phyloP scores from a whole-genome alignment of 2,113 vertebrate species.

The Arvicanthis niloticus region DNA sequence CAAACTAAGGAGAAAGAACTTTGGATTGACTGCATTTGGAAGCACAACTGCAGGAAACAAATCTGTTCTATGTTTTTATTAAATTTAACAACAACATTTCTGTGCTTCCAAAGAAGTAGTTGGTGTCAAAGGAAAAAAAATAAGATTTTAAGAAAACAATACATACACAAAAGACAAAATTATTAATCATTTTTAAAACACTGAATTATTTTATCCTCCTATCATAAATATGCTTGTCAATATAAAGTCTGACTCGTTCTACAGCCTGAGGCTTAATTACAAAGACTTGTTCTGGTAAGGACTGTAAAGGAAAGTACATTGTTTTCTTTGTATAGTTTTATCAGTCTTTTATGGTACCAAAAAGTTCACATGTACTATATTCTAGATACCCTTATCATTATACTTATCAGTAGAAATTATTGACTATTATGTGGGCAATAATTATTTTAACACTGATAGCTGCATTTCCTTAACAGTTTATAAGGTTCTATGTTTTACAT shows the following conservation, averaged over 20 bases:
- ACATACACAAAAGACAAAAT: not conserved
- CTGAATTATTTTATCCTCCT: not conserved
- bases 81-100: not conserved
- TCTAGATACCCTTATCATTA: not conserved
- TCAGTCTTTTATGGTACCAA: not conserved
- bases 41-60: constrained; percentile 33
- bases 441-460: not conserved
- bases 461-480: not conserved
- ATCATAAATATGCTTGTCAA: not conserved
- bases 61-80: constrained; percentile 23
- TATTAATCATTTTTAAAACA: not conserved
- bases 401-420: not conserved
- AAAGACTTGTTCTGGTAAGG: not conserved
- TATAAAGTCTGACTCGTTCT: not conserved
- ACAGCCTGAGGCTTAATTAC: not conserved
- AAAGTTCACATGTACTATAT: not conserved
- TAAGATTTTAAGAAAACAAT: not conserved
- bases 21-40: constrained; percentile 5
- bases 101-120: not conserved
- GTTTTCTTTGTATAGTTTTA: not conserved
- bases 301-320: not conserved
- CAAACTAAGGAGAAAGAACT: not conserved
- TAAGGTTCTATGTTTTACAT: not conserved
- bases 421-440: not conserved
- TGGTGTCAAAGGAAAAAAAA: not conserved